Evolutionary conservation across 2,113 vertebrate genomes (phyloP).

Genomic region (Ailurus styani): DNA sequence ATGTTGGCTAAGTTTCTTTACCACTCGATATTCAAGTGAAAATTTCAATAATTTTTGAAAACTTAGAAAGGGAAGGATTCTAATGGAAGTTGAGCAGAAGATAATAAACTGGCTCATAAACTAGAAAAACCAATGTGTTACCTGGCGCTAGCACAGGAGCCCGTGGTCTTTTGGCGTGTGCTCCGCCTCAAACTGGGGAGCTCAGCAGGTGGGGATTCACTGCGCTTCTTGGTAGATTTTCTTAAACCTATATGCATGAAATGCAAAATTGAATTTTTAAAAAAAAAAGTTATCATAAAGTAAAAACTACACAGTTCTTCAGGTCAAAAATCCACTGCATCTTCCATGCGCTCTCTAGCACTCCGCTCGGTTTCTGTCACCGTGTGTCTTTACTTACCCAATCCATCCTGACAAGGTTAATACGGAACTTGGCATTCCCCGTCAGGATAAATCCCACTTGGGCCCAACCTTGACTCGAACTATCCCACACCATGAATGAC

Average conservation of each 20-base stretch:
- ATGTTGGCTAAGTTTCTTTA: background rate
- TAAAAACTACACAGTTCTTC: background rate
- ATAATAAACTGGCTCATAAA: background rate
- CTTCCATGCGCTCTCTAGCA: background rate
- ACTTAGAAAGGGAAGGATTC: background rate
- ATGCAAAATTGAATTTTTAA: background rate
- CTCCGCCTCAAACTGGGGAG: slow-evolving; percentile 99
- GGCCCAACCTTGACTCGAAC: background rate
- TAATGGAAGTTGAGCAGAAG: background rate
- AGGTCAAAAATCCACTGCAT: background rate
- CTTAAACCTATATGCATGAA: slow-evolving; percentile 87
- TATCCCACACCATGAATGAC: background rate
- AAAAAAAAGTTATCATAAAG: background rate
- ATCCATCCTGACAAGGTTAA: background rate
- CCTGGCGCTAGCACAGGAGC: slow-evolving; percentile 99
- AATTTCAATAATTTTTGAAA: background rate
- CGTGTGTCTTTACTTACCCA: background rate
- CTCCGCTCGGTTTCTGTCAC: background rate
- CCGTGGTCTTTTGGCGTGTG: slow-evolving; percentile 99
- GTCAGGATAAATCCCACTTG: background rate
- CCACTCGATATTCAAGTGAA: background rate
- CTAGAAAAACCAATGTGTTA: slow-evolving; percentile 62
- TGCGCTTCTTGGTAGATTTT: slow-evolving; percentile 98
- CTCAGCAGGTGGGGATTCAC: slow-evolving; percentile 99
- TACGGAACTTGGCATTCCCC: background rate